Percentiles rank a stretch among this genome's conserved stretches.
Evolutionary conservation across 2,797 vertebrate genomes (phyloP).

Genomic region (Sitta carolinensis): DNA sequence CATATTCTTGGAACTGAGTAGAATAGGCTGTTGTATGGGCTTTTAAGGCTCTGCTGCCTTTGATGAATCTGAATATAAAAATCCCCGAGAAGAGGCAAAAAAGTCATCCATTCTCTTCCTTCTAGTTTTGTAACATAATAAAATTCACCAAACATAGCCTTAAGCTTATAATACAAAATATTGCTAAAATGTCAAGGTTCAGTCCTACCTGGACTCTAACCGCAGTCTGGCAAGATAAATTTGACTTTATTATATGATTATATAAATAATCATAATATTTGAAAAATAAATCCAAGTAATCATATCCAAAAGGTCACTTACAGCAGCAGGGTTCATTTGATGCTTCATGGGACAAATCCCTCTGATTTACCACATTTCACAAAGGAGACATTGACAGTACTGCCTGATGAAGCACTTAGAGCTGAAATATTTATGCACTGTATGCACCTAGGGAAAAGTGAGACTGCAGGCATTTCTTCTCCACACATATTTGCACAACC

Average conservation of each 20-base stretch:
- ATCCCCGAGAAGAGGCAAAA: neutral
- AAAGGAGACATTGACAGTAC: neutral
- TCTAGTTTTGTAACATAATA: neutral
- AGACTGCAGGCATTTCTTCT: neutral
- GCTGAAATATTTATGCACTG: neutral
- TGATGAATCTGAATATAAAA: constrained; percentile 35
- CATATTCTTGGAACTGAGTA: constrained; percentile 67
- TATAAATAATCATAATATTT: neutral
- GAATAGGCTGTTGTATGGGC: constrained; percentile 42
- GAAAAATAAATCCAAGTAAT: constrained; percentile 1
- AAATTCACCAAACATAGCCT: neutral
- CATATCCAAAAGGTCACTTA: neutral
- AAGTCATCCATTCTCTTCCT: neutral
- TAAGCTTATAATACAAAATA: neutral
- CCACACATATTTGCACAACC: neutral
- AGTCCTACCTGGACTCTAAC: neutral
- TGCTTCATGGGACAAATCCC: neutral
- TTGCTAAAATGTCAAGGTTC: neutral
- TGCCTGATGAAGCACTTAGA: neutral
- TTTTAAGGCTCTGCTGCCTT: constrained; percentile 41
- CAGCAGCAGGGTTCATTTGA: neutral
- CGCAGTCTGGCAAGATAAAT: neutral
- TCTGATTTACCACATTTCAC: neutral
- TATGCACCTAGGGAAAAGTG: neutral
- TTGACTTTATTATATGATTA: neutral